These are phyloP conservation scores for Dinocampus coccinellae DNA, from an alignment of 2,888 invertebrate genomes.

Conservation along the genomic window DNA sequence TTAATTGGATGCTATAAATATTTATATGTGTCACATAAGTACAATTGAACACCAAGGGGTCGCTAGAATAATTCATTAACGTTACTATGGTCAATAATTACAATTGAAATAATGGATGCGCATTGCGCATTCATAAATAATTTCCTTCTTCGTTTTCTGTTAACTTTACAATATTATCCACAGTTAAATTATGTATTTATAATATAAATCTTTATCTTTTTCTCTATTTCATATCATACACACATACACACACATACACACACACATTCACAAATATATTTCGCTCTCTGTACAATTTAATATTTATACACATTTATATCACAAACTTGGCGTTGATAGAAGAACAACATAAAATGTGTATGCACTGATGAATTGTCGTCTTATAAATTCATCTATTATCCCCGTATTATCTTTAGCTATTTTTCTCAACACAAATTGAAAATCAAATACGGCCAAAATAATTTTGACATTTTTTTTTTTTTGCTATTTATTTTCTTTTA, in stretches of 20 bases:
- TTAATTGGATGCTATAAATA: constrained; percentile 64
- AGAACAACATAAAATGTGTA: constrained; percentile 11
- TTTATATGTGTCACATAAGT: constrained; percentile 68
- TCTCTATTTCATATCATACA: constrained; percentile 41
- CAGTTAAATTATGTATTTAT: neutral
- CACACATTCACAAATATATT: constrained; percentile 56
- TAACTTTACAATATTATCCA: neutral
- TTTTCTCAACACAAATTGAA: neutral
- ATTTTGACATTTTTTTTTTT: neutral
- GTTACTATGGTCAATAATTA: constrained; percentile 50
- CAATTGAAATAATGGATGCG: constrained; percentile 41
- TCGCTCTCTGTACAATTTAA: constrained; percentile 61
- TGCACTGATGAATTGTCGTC: constrained; percentile 21
- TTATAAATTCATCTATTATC: neutral
- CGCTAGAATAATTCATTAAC: constrained; percentile 58
- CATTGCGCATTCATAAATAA: constrained; percentile 56
- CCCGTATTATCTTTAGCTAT: neutral
- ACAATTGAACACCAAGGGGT: constrained; percentile 68
- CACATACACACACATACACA: constrained; percentile 57
- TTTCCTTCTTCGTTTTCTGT: constrained; percentile 33
- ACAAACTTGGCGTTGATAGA: constrained; percentile 49
- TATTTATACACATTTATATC: constrained; percentile 50
- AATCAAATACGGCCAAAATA: neutral
- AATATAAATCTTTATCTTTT: neutral
- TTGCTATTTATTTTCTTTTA: neutral